Evolutionary conservation across 1,140 invertebrate genomes (phyloP).

Genomic region (Macrosteles quadrilineatus): DNA sequence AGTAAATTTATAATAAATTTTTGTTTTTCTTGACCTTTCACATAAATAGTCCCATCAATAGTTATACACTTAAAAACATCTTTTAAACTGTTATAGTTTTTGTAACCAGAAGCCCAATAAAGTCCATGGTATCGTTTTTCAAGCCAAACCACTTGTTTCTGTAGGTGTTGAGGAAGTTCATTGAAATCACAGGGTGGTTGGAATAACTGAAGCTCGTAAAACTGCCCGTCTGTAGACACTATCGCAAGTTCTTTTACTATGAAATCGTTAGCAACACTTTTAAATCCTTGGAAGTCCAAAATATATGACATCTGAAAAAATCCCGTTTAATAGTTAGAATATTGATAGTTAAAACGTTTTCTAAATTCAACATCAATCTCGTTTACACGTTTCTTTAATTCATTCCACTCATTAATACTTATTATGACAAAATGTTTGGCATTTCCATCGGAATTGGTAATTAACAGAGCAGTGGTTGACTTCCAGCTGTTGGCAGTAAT

Average conservation of each 20-base stretch:
- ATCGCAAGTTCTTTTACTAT: slow-evolving; percentile 12
- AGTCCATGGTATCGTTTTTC: slow-evolving; percentile 6
- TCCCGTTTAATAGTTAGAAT: not conserved
- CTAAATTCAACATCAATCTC: not conserved
- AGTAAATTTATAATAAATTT: not conserved
- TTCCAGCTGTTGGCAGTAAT: too few relatives aligned
- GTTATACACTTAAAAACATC: slow-evolving; percentile 14
- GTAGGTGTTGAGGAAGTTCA: not conserved
- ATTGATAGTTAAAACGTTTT: not conserved
- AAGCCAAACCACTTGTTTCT: slow-evolving; percentile 13
- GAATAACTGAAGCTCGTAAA: slow-evolving; percentile 1
- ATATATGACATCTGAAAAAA: slow-evolving; percentile 9
- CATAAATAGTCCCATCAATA: not conserved
- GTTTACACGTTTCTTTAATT: too few relatives aligned
- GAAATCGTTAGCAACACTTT: not conserved
- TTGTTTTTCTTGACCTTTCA: not conserved
- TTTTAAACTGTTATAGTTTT: slow-evolving; percentile 7
- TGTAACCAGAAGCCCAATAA: not conserved
- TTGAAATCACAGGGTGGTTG: slow-evolving; percentile 1
- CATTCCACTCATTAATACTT: too few relatives aligned
- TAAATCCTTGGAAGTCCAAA: slow-evolving; percentile 2
- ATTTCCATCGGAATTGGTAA: too few relatives aligned
- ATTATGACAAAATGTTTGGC: too few relatives aligned
- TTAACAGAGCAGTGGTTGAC: too few relatives aligned
- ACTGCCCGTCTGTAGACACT: not conserved